Conservation (phyloP, 2,888 invertebrate species). For the Falcaria lacertinaria region DNA sequence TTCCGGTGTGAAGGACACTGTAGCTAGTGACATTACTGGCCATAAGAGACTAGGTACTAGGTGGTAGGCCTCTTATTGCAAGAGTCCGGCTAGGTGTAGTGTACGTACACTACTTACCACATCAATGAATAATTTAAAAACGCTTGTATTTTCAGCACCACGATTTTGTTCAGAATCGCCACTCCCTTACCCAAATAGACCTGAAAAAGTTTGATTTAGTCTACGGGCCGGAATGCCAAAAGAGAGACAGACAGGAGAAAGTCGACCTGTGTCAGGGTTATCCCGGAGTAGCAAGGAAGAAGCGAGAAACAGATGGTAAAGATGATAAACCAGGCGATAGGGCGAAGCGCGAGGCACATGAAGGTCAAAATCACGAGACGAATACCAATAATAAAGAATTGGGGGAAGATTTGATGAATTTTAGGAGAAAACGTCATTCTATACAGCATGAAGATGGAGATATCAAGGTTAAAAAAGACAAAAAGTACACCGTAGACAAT, state of each 20-base stretch:
- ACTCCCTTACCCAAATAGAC: conserved; percentile 39
- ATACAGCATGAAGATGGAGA: not conserved
- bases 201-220: conserved; percentile 53
- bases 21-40: too few relatives aligned
- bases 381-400: not conserved
- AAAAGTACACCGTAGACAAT: not conserved
- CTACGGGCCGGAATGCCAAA: conserved; percentile 53
- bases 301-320: conserved; percentile 21
- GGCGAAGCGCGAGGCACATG: not conserved
- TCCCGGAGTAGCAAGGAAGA: conserved; percentile 42
- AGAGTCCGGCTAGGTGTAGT: too few relatives aligned
- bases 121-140: not conserved
- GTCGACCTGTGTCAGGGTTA: conserved; percentile 57
- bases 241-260: conserved; percentile 54
- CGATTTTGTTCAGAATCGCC: conserved; percentile 36
- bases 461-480: not conserved
- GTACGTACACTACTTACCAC: not conserved
- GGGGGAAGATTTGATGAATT: not conserved
- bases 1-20: too few relatives aligned
- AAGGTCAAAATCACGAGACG: too few relatives aligned
- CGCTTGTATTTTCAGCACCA: conserved; percentile 36
- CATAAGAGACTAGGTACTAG: too few relatives aligned
- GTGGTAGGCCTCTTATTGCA: too few relatives aligned
- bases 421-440: not conserved
- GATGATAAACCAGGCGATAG: not conserved